Percentiles rank a stretch among this genome's conserved stretches.
These are phyloP conservation scores for Hapalemur alaotrensis DNA, from an alignment of 2,797 vertebrate species.

Conservation along the genomic window DNA sequence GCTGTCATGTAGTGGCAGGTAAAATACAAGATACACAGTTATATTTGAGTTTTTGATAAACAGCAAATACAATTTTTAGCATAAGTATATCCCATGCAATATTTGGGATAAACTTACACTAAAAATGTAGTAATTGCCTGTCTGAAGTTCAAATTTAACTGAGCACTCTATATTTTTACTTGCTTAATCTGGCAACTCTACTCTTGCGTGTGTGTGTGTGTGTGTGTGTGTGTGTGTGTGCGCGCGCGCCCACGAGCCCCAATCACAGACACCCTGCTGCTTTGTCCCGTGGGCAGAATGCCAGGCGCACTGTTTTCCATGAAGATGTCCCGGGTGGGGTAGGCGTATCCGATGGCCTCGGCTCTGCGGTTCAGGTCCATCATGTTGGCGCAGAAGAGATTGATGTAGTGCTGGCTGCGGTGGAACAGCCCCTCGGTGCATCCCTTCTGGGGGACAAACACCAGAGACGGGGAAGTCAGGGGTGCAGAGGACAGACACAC, in stretches of 20 bases:
- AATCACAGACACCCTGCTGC: not conserved
- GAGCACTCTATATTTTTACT: not conserved
- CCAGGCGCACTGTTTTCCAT: constrained; percentile 90
- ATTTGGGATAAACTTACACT: not conserved
- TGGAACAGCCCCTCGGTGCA: constrained; percentile 86
- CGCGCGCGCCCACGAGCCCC: rapidly evolving
- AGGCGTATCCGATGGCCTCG: constrained; percentile 75
- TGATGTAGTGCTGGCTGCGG: constrained; percentile 84
- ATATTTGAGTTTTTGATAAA: not conserved
- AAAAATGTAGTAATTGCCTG: not conserved
- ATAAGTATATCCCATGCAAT: not conserved
- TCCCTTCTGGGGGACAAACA: constrained; percentile 83
- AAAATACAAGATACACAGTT: not conserved
- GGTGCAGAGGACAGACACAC: rapidly evolving
- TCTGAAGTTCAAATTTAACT: not conserved
- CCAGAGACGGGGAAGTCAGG: not conserved
- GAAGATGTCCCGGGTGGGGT: constrained; percentile 88
- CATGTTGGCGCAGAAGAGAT: constrained; percentile 93
- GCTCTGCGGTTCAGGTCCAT: constrained; percentile 89
- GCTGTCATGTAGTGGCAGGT: not conserved
- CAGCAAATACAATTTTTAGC: not conserved
- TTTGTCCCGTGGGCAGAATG: not conserved
- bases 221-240: not conserved
- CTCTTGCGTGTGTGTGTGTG: not conserved
- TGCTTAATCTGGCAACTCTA: not conserved